Base-by-base conservation (phyloP, 2,113 vertebrate genomes). In the Ornithorhynchus anatinus region DNA sequence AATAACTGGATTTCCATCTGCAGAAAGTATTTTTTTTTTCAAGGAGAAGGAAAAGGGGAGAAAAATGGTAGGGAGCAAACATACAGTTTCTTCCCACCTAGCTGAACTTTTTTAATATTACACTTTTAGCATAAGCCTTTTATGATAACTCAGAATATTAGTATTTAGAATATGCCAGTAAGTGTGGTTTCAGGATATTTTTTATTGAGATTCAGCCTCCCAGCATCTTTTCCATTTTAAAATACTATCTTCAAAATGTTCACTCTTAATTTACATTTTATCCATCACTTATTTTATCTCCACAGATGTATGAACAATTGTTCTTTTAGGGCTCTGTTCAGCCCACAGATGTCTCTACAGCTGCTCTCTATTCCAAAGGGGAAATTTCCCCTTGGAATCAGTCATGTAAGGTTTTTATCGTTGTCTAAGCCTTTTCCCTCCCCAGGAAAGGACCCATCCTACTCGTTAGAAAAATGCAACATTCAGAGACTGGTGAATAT, bases 311-410 rank as follows among this genome's bases (percentile, higher is more conserved):
- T 40, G 52, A 8, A 2, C 80, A 77, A 77, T 79, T 81, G 72
- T 83, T 83, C 62, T 81, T 81, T 72, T 69, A 79, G 78, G 69
- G 56, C 60, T 77, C 56, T 67, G 59, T n/a, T 83, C 75, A 79
- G 69, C 22, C 75, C 69, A 79, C 85, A 84, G 80, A 81, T 87
- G 82, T 81, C 69, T 75, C 59, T 53, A 70, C 80, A 87, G 80
- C 72, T 85, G 80, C 59, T 69, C 53, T 67, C 40, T 75, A 20
- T 60, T 81, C 67, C 53, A 45, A 81, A 25, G 27, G 52, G 72
- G 27, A n/a, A 25, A 8, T 59, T 52, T 69, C 56, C 15, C 47
- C 58, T 71, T 42, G 27, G 43, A 77, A 72, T 59, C 72, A 72
- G 48, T 63, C 60, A 29, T 68, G 39, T 69, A 64, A 75, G 61